These are phyloP conservation scores for Hippocampus comes DNA, from an alignment of 2,113 vertebrate genomes.

Conservation along the genomic window DNA sequence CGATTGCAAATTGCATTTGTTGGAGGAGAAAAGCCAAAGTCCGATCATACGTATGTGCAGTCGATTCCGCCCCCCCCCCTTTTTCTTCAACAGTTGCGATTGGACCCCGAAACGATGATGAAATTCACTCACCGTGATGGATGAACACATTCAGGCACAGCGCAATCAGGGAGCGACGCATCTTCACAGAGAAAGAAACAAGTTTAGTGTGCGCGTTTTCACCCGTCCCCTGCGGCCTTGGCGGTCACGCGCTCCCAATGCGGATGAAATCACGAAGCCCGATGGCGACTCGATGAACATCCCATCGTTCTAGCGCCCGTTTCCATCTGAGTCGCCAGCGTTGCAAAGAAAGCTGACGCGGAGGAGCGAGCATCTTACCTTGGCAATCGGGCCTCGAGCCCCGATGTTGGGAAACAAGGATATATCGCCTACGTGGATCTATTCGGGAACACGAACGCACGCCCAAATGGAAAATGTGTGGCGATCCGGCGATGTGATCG, in stretches of 20 bases:
- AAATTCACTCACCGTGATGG: conserved; percentile 32
- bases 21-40: too few relatives aligned
- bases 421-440: too few relatives aligned
- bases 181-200: conserved; percentile 18
- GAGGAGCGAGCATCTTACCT: conserved; percentile 12
- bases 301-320: too few relatives aligned
- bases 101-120: not conserved
- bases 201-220: not conserved
- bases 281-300: too few relatives aligned
- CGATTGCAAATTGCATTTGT: not conserved
- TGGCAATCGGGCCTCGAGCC: conserved; percentile 4
- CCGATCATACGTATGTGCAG: too few relatives aligned
- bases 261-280: too few relatives aligned
- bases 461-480: not conserved
- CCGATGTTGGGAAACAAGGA: too few relatives aligned
- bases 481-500: conserved; percentile 9
- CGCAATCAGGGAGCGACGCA: conserved; percentile 9
- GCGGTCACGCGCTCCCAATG: too few relatives aligned
- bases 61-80: too few relatives aligned
- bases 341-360: too few relatives aligned
- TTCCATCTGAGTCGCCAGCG: too few relatives aligned
- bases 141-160: conserved; percentile 23
- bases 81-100: too few relatives aligned
- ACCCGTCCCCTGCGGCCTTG: not conserved
- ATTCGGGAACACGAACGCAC: not conserved